Base-by-base conservation (phyloP, 1,140 invertebrate species). In the Teleopsis dalmanni region DNA sequence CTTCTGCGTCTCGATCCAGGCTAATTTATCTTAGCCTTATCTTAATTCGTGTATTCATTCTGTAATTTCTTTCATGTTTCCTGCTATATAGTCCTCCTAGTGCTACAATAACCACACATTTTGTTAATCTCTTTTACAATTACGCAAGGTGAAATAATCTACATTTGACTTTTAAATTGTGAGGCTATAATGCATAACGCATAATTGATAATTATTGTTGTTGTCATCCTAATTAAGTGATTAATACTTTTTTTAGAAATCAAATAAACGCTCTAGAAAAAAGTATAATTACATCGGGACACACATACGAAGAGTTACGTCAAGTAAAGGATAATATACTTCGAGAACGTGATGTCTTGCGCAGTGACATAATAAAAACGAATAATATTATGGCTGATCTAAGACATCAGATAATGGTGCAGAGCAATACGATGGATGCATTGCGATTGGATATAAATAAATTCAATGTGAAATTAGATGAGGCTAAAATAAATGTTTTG, bases 391-490 rank as follows among this genome's bases (percentile, higher is more conserved):
- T 63, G n/a, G 57, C 55, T 18, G 60, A 61, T 29, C 41, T 58
- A 21, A 51, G 45, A 33, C 59, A 61, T 31, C 53, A 52, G 10
- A 59, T 61, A 37, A 61, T 61, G 55, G 25, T 61, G 25, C 58
- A 59, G 31, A 38, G 41, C 3, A 63, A 56, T 34, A 58, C 52
- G 27, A 61, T 63, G 0, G 58, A 57, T 36, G 52, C 49, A 2
- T 45, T 63, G n/a, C 55, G 56, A 34, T 46, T 63, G 18, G 59
- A 60, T 43, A 57, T 63, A 21, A 57, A 59, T 37, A 63, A 63
- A 29, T 34, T 61, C 16, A 60, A 62, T 48, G 48, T 59, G 2
- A 62, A 57, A 19, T 33, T 62, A 4, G 59, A 64, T 50, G 57
- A 62, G 38, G 51, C 56, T 4, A 58, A 56, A 14, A 57, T 58